Conservation (phyloP, 2,113 vertebrate species). For the Orcinus orca region DNA sequence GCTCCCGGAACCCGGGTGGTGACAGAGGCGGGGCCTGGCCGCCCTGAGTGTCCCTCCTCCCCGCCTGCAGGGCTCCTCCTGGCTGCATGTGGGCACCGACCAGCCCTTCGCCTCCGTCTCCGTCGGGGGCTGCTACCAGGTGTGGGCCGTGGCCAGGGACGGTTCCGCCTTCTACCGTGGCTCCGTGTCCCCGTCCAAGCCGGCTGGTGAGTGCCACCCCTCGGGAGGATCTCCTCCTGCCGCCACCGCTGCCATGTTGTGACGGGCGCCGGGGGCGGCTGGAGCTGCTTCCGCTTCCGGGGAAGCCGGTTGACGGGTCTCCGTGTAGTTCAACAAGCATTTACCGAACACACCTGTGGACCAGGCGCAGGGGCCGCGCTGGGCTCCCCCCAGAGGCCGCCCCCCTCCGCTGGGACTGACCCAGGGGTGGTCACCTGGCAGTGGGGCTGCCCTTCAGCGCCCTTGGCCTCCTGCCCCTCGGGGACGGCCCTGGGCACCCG, state of each 20-base stretch:
- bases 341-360: rapidly evolving
- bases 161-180: conserved; percentile 96
- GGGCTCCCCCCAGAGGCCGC: background rate
- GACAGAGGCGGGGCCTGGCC: rapidly evolving
- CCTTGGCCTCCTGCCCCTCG: background rate
- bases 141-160: conserved; percentile 95
- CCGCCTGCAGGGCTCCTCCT: conserved; percentile 89
- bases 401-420: background rate
- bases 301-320: rapidly evolving
- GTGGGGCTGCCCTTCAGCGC: background rate
- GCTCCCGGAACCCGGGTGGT: background rate
- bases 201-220: conserved; percentile 85
- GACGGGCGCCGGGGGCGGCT: background rate
- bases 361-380: rapidly evolving
- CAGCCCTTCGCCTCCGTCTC: conserved; percentile 95
- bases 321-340: rapidly evolving
- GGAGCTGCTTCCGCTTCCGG: background rate
- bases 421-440: rapidly evolving
- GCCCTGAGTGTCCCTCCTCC: rapidly evolving
- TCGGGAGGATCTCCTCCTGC: background rate
- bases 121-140: conserved; percentile 90
- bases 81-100: conserved; percentile 97
- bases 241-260: rapidly evolving
- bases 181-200: conserved; percentile 90
- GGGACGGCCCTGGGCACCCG: background rate